Percentiles rank a stretch among this genome's conserved stretches.
phyloP scores from a whole-genome alignment of 1,140 invertebrate genomes.

The Dendrolimus punctatus region DNA sequence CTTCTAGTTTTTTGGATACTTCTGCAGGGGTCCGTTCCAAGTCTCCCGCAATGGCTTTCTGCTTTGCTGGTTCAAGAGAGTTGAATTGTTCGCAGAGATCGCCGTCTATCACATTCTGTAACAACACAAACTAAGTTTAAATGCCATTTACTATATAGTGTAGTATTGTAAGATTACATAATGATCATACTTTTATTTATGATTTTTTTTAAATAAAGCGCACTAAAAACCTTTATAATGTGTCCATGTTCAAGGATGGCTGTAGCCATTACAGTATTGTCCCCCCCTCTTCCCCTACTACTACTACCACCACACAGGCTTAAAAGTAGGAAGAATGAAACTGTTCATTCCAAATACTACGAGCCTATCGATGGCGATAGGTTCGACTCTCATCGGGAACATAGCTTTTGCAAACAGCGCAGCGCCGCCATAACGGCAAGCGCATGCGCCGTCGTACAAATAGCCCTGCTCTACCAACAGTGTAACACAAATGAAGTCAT shows the following conservation, averaged over 20 bases:
- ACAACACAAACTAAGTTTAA: slow-evolving; percentile 17
- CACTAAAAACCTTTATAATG: too few relatives aligned
- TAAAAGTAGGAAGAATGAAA: neutral
- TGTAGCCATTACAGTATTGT: too few relatives aligned
- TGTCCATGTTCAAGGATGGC: too few relatives aligned
- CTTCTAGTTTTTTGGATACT: slow-evolving; percentile 96
- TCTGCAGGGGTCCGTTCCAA: slow-evolving; percentile 95
- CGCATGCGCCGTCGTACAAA: slow-evolving; percentile 13
- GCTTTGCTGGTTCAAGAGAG: slow-evolving; percentile 93
- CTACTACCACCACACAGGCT: too few relatives aligned
- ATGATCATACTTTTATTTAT: too few relatives aligned
- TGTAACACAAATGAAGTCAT: slow-evolving; percentile 47
- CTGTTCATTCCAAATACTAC: slow-evolving; percentile 59
- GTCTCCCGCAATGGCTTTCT: slow-evolving; percentile 95
- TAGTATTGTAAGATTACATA: too few relatives aligned
- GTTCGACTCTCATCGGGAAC: slow-evolving; percentile 51
- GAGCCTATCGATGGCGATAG: slow-evolving; percentile 20
- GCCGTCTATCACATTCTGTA: slow-evolving; percentile 97
- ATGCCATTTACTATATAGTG: too few relatives aligned
- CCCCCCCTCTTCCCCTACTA: too few relatives aligned
- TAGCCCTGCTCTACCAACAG: slow-evolving; percentile 43
- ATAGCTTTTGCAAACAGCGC: slow-evolving; percentile 15
- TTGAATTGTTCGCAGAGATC: slow-evolving; percentile 99
- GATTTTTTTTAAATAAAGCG: too few relatives aligned
- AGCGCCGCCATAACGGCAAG: slow-evolving; percentile 33